phyloP scores from a whole-genome alignment of 2,113 vertebrate genomes.

The Mirounga angustirostris region DNA sequence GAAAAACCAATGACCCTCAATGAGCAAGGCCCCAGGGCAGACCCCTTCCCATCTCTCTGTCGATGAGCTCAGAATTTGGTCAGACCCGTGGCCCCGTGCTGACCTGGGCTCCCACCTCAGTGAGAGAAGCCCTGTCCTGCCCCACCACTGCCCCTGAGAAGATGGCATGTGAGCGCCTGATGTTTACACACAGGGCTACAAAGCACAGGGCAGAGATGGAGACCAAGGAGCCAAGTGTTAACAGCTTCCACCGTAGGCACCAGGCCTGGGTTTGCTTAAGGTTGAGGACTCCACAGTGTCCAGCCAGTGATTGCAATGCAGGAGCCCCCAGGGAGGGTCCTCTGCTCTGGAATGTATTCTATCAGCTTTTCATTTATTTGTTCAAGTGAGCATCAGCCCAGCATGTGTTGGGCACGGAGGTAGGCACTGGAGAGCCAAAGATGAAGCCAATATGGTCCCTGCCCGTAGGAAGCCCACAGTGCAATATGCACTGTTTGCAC shows the following conservation, averaged over 20 bases:
- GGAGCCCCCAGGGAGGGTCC: neutral
- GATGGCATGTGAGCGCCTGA: neutral
- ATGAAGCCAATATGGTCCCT: neutral
- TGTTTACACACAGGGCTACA: neutral
- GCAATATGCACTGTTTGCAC: neutral
- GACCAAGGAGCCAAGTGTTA: neutral
- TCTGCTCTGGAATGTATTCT: neutral
- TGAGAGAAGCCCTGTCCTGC: neutral
- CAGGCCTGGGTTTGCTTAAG: neutral
- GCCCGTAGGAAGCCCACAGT: neutral
- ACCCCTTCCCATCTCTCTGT: neutral
- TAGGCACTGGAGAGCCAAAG: neutral
- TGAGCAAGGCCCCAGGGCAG: neutral
- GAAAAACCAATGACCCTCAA: conserved; percentile 57
- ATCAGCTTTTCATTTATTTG: neutral
- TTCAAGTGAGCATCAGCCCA: neutral
- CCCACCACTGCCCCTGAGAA: neutral
- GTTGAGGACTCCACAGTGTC: neutral
- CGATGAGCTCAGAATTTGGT: neutral
- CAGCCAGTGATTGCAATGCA: neutral
- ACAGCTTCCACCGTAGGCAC: neutral
- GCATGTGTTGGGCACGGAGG: neutral
- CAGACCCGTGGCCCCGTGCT: neutral
- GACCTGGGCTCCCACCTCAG: neutral
- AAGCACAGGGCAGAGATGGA: neutral